Conservation (phyloP, 2,113 vertebrate species). For the Phainopepla nitens region DNA sequence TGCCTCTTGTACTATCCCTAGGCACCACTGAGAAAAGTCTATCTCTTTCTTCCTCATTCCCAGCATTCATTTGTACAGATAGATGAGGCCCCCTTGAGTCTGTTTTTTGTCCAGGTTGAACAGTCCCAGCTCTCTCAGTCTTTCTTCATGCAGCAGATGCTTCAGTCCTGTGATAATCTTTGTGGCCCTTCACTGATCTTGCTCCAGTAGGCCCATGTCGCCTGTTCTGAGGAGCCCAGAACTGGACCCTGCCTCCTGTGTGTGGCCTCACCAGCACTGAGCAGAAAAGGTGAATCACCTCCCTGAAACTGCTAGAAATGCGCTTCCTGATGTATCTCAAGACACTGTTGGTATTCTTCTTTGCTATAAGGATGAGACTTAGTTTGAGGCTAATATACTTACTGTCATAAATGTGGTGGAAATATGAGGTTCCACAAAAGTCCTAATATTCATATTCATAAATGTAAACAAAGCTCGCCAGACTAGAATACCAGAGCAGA, state of each 20-base stretch:
- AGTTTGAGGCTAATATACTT: background rate
- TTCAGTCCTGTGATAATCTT: background rate
- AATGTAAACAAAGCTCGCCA: background rate
- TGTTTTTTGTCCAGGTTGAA: background rate
- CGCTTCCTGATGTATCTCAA: background rate
- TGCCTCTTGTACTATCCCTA: background rate
- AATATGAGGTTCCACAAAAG: background rate
- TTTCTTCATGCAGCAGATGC: background rate
- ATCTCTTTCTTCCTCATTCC: background rate
- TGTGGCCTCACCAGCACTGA: background rate
- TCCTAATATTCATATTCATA: background rate
- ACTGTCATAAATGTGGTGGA: background rate
- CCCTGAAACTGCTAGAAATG: background rate
- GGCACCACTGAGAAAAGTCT: background rate
- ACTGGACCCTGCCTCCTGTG: background rate
- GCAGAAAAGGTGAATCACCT: background rate
- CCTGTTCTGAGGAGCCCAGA: background rate
- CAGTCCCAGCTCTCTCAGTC: background rate
- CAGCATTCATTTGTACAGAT: background rate
- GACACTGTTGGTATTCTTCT: background rate
- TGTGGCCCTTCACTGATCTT: background rate
- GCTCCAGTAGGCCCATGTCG: background rate
- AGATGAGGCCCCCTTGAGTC: rapidly evolving
- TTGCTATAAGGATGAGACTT: background rate
- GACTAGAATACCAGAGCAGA: background rate